Conservation (phyloP, 1,140 invertebrate species). For the Drosophila tsacasi region DNA sequence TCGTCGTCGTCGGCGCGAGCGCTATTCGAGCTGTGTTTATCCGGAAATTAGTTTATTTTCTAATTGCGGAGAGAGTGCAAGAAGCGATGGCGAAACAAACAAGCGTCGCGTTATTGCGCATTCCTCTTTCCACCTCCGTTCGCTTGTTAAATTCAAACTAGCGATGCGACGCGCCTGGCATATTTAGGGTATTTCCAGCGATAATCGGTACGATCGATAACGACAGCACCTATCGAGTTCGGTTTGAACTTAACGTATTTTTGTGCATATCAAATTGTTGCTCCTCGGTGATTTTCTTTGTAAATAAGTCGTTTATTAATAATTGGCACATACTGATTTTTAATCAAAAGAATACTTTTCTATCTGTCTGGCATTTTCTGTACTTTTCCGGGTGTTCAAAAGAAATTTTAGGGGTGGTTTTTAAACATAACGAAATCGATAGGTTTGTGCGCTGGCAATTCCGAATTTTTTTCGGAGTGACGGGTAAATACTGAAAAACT, state of each 20-base stretch:
- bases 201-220: conserved; percentile 25
- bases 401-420: neutral
- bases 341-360: neutral
- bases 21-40: neutral
- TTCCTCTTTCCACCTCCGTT: conserved; percentile 59
- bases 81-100: conserved; percentile 47
- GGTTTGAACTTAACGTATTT: conserved; percentile 9
- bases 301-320: no score
- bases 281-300: neutral
- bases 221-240: neutral
- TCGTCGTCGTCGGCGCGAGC: conserved; percentile 9
- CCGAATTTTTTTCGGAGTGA: conserved; percentile 4
- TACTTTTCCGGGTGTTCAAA: neutral
- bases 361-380: neutral
- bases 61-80: conserved; percentile 35
- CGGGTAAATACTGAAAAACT: neutral
- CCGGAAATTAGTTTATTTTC: conserved; percentile 12
- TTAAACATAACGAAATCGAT: neutral
- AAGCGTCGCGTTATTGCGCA: conserved; percentile 65
- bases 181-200: conserved; percentile 29
- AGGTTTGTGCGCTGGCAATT: neutral
- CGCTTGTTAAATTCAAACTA: conserved; percentile 57
- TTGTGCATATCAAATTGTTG: neutral
- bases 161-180: conserved; percentile 18
- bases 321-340: neutral